Evolutionary conservation across 30 jellyfish, hydroid and myxozoan species (phyloP), one percentile per base, ranked within the genome.

Genomic region (Aurelia coerulea): DNA sequence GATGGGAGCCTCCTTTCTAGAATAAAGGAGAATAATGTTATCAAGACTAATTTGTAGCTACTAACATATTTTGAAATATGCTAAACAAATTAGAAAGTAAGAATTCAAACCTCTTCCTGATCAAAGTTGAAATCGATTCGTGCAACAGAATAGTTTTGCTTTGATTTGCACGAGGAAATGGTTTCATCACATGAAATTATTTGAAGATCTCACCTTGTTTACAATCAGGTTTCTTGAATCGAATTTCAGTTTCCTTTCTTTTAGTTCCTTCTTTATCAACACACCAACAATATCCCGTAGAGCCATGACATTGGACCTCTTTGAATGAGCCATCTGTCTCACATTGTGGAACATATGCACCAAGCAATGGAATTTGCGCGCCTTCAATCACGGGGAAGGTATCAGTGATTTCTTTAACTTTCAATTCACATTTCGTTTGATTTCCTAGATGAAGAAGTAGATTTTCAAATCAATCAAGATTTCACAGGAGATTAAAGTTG

Each of bases 241-340:
- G 62, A 8, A 70, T 73, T 56, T 54, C 80, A 12, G 97, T 92
- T 33, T 77, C 97, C 1, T 78, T 80, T 13, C 73, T 86, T 63
- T 88, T 86, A 1, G 31, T 78, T 29, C 98, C 98, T 41, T 33
- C 32, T 53, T 80, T 56, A 65, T 87, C 87, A 33, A 87, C 98
- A 88, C 98, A 92, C 97, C 97, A 88, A 79, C 98, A 93, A 73
- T 74, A 88, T 32, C 98, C 98, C 10, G 93, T 88, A 14, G 98
- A 92, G 29, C 97, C 91, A 88, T 93, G 96, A n/a, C 98, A 93
- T 73, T 93, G 98, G 11, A 67, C 76, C 54, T 78, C 78, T 60
- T 73, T 74, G 91, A 37, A 93, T 2, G 89, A 78, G 10, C 98
- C 98, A 84, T 93, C 86, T 35, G 51, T 87, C 39, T 82, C 77